Evolutionary conservation across 2,797 vertebrate genomes (phyloP).

Genomic region (Sebastes elongatus): DNA sequence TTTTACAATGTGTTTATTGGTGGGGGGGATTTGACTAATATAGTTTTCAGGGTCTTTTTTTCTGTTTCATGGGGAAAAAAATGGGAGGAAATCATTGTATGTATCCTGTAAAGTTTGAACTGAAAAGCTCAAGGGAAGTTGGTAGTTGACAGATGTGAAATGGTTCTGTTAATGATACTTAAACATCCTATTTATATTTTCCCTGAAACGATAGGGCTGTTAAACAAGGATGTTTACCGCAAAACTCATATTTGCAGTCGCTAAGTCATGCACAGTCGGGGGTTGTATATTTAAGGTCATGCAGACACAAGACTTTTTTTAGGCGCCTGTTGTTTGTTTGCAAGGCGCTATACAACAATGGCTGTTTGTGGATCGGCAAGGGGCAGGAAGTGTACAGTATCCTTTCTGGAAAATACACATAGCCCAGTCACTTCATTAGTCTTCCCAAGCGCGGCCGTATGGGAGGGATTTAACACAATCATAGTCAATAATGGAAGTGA

Average conservation of each 20-base stretch:
- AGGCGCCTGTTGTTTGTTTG: conserved; percentile 67
- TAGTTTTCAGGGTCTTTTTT: conserved; percentile 48
- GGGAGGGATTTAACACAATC: conserved; percentile 62
- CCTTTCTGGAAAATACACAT: conserved; percentile 71
- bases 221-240: conserved; percentile 56
- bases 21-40: conserved; percentile 41
- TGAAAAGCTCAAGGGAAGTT: conserved; percentile 36
- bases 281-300: conserved; percentile 36
- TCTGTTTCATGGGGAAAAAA: conserved; percentile 45
- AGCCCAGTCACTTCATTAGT: conserved; percentile 60
- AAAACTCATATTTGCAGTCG: conserved; percentile 21
- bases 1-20: conserved; percentile 71
- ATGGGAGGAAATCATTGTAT: conserved; percentile 56
- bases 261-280: conserved; percentile 5
- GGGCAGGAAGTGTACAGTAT: conserved; percentile 66
- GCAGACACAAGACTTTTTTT: conserved; percentile 47
- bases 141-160: conserved; percentile 41
- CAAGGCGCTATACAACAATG: conserved; percentile 65
- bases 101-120: conserved; percentile 55
- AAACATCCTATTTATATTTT: conserved; percentile 60
- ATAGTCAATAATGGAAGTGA: conserved; percentile 70
- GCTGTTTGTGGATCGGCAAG: conserved; percentile 61
- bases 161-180: conserved; percentile 45
- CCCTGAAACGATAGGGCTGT: conserved; percentile 36
- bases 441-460: conserved; percentile 23